Percentiles rank a stretch among this genome's conserved stretches.
Evolutionary conservation across 2,797 vertebrate genomes (phyloP).

Genomic region (Babyrousa celebensis): DNA sequence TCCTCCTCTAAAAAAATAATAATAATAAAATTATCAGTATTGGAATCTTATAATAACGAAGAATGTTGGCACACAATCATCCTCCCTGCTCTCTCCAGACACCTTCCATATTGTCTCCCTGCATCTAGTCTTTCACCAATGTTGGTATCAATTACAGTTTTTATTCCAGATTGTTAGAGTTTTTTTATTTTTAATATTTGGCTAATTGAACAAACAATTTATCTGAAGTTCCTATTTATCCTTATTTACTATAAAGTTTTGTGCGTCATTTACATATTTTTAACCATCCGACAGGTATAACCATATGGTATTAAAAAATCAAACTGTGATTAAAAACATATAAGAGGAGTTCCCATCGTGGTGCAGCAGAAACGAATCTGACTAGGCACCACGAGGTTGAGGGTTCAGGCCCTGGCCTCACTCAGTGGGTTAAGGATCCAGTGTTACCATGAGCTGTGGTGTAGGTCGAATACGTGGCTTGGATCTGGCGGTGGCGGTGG

Average conservation of each 20-base stretch:
- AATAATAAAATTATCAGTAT: neutral
- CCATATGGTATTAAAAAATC: conserved; percentile 8
- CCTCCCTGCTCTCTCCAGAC: neutral
- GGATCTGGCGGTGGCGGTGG: too few relatives aligned
- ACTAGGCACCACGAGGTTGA: too few relatives aligned
- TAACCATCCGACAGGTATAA: conserved; percentile 21
- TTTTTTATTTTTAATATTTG: conserved; percentile 25
- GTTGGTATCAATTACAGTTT: neutral
- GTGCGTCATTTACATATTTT: neutral
- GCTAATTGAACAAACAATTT: conserved; percentile 38
- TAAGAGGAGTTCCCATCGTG: too few relatives aligned
- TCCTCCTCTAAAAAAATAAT: too few relatives aligned
- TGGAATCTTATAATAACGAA: neutral
- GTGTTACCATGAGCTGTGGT: too few relatives aligned
- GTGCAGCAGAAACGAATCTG: too few relatives aligned
- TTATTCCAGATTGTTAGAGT: conserved; percentile 33
- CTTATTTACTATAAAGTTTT: neutral
- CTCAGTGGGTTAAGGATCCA: too few relatives aligned
- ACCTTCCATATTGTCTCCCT: neutral
- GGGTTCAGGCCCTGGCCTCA: too few relatives aligned
- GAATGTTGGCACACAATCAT: neutral
- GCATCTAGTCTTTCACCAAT: neutral
- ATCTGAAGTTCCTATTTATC: neutral
- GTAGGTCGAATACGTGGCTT: too few relatives aligned
- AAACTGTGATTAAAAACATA: neutral